Evolutionary conservation across 2,888 invertebrate genomes (phyloP), one percentile per base, ranked within the genome.

Genomic region (Latrodectus elegans): DNA sequence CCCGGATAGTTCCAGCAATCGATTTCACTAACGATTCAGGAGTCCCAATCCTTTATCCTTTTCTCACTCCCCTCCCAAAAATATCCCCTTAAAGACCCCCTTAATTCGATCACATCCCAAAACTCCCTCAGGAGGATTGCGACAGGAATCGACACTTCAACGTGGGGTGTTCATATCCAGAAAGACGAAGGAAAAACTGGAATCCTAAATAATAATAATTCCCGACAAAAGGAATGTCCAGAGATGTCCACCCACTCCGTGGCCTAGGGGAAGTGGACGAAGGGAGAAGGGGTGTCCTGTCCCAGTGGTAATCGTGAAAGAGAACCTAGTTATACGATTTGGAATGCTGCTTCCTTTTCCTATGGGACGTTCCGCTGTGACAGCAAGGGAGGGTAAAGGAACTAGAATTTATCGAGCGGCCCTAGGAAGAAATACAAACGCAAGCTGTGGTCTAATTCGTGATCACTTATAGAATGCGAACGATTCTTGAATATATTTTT

Each of bases 281-380:
- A 10, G 68, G 68, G 11, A 12, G 12, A 22, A 68, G 17, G 68
- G 22, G 22, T 26, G 11, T 14, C 17, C 26, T 68, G 68, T 68
- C 68, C 68, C 68, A 10, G 9, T 15, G 68, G 68, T 26, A 68
- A 68, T 68, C 68, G 68, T 17, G 68, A 26, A 68, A 9, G 68
- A 68, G 68, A 22, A 68, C 60, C 60, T 60, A 60, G 60, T 60
- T 60, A 68, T 22, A 15, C 68, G 68, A 68, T 68, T 68, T 68
- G 68, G 68, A 68, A 26, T 17, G 68, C 17, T 26, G 15, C 68
- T 1, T 68, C 68, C 22, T 15, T 6, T 8, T 15, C n/a, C 60
- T 11, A 15, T 6, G 60, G 38, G 60, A 60, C 14, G 60, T 60
- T 60, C 38, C n/a, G 10, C 60, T 11, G 60, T 38, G 38, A 38